These are phyloP conservation scores for Apocrypta bakeri DNA, from an alignment of 1,140 invertebrate species.

Conservation along the genomic window DNA sequence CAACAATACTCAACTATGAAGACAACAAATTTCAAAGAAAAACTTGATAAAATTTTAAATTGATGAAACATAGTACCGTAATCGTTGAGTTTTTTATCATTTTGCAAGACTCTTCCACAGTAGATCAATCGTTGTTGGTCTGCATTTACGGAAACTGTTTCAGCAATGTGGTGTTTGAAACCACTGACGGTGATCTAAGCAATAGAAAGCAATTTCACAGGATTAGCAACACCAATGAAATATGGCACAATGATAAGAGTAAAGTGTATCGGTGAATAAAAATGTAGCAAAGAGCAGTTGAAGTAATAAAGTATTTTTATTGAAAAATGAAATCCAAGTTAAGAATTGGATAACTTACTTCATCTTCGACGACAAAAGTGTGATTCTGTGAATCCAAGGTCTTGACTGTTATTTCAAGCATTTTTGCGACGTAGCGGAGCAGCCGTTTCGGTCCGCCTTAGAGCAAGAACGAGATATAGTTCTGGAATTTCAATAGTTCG, in stretches of 20 bases:
- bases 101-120: slow-evolving; percentile 91
- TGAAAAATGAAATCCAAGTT: not conserved
- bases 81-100: slow-evolving; percentile 91
- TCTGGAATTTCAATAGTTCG: not conserved
- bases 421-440: slow-evolving; percentile 65
- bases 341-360: slow-evolving; percentile 80
- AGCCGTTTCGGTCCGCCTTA: not conserved
- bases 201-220: slow-evolving; percentile 36
- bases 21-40: slow-evolving; percentile 7
- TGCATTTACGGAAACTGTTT: slow-evolving; percentile 83
- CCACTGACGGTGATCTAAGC: slow-evolving; percentile 87
- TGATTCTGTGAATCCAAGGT: slow-evolving; percentile 95
- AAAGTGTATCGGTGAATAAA: no score
- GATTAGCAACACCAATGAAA: not conserved
- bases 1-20: not conserved
- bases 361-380: slow-evolving; percentile 87
- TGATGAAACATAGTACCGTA: slow-evolving; percentile 79
- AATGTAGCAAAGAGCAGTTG: not conserved
- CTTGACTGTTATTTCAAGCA: slow-evolving; percentile 92
- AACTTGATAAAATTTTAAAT: not conserved
- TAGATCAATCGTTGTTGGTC: slow-evolving; percentile 93
- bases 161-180: slow-evolving; percentile 90
- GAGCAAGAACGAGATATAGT: not conserved
- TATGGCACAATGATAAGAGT: not conserved
- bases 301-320: not conserved